Conservation (phyloP, 2,888 invertebrate species). For the Subacronicta megacephala region DNA sequence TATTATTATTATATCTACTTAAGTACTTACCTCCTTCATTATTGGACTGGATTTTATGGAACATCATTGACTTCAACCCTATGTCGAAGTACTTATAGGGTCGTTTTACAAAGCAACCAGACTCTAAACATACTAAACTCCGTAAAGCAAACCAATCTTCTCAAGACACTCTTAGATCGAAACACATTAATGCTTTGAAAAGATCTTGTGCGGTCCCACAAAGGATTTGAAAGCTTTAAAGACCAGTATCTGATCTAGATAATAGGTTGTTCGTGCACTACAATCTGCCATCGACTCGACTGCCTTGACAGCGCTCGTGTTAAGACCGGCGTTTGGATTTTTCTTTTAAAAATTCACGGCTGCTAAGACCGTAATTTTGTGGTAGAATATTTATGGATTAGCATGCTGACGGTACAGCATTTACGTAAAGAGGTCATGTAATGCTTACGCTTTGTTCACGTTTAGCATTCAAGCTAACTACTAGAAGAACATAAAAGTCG, state of each 20-base stretch:
- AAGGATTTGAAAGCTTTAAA: slow-evolving; percentile 46
- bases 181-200: slow-evolving; percentile 37
- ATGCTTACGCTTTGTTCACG: background rate
- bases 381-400: slow-evolving; percentile 14
- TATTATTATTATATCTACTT: too few species aligned
- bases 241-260: slow-evolving; percentile 57
- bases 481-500: too few species aligned
- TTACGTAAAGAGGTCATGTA: background rate
- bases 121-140: background rate
- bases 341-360: slow-evolving; percentile 14
- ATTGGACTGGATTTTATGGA: too few species aligned
- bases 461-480: too few species aligned
- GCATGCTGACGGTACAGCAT: background rate
- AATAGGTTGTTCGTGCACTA: slow-evolving; percentile 47
- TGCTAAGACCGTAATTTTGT: slow-evolving; percentile 5
- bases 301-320: slow-evolving; percentile 23
- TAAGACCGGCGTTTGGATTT: slow-evolving; percentile 11
- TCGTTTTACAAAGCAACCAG: background rate
- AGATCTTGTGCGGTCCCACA: slow-evolving; percentile 42
- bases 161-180: slow-evolving; percentile 8
- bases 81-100: too few species aligned
- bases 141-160: slow-evolving; percentile 12
- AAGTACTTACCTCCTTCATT: too few species aligned
- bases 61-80: too few species aligned
- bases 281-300: slow-evolving; percentile 50